Evolutionary conservation across 2,888 invertebrate genomes (phyloP), one percentile per base, ranked within the genome.

Genomic region (Ariolimax columbianus): DNA sequence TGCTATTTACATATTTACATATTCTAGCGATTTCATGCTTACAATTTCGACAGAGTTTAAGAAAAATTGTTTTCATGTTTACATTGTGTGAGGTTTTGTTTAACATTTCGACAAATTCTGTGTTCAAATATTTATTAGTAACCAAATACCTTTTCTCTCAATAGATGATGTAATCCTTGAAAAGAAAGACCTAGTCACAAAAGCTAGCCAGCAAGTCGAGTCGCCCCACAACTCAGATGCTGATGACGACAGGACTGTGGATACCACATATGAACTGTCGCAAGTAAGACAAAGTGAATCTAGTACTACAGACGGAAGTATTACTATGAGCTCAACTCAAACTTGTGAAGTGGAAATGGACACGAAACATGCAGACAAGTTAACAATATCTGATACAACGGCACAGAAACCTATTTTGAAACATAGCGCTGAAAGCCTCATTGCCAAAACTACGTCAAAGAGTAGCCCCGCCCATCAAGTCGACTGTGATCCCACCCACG

Each of bases 381-480:
- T 26, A 33, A 23, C 72, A 33, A 26, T n/a, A 17, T 72, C 59
- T 6, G n/a, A 55, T 11, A 11, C 7, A 17, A 63, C 43, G 23
- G 2, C 47, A 11, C 72, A 63, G 43, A 85, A 85, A 68, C 85
- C 85, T 17, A 38, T 81, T 0, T 70, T 85, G 0, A 85, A 85
- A 23, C 85, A 85, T 40, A 85, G 81, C 68, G 85, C 81, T 1
- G 85, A 85, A 43, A 85, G 85, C 26, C 30, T 85, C 40, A 85
- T 85, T 33, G 80, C 77, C 51, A 80, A 81, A 36, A 75, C 81
- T 14, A 59, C 40, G 40, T 38, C 55, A 6, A 23, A 38, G 9
- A 40, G 43, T 66, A 47, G 30, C 38, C 30, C 59, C 40, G 73
- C 51, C 63, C 40, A 51, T 14, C 40, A n/a, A 1, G 23, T 17